Conservation (phyloP, 2,797 vertebrate species). For the Chiloscyllium punctatum region DNA sequence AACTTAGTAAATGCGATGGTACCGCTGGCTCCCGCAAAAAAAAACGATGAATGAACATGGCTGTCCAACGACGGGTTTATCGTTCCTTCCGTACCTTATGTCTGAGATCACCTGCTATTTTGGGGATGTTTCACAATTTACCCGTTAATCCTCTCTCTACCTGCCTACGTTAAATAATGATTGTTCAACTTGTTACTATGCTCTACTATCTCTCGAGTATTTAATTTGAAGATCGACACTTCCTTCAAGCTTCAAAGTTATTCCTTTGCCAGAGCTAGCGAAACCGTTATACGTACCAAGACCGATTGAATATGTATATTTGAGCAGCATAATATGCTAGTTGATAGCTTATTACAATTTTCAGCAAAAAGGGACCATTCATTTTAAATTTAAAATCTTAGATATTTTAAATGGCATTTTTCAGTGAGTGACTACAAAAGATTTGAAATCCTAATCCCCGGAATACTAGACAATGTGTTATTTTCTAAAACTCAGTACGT, state of each 20-base stretch:
- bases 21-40: conserved; percentile 23
- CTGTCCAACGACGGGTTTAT: not conserved
- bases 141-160: not conserved
- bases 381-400: not conserved
- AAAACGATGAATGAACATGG: conserved; percentile 34
- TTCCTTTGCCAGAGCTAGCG: not conserved
- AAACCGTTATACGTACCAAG: not conserved
- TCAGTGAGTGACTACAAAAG: not conserved
- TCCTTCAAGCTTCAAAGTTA: not conserved
- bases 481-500: not conserved
- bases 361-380: not conserved
- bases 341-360: not conserved
- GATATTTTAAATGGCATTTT: not conserved
- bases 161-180: not conserved
- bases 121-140: not conserved
- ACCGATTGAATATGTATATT: not conserved
- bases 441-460: not conserved
- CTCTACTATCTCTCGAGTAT: not conserved
- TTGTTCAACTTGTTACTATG: not conserved
- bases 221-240: not conserved
- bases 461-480: not conserved
- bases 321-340: not conserved
- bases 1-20: conserved; percentile 28
- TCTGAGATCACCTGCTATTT: not conserved
- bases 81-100: not conserved